phyloP scores from a whole-genome alignment of 1,140 invertebrate genomes.

The Ips typographus region DNA sequence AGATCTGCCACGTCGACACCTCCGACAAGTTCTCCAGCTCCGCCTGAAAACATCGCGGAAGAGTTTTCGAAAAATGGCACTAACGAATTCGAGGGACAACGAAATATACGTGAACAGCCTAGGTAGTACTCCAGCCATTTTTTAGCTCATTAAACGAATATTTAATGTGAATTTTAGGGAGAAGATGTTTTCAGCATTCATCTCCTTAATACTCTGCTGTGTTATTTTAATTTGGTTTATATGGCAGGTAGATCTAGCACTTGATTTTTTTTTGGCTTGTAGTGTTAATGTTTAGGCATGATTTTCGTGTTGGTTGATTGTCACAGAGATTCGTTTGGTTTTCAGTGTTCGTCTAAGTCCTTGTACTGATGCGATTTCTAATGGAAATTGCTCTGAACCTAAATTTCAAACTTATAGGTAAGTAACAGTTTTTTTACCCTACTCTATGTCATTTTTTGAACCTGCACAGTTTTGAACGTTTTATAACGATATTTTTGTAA shows the following conservation, averaged over 20 bases:
- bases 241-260: background rate
- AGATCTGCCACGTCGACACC: conserved; percentile 61
- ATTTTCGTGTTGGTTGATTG: conserved; percentile 15
- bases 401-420: conserved; percentile 85
- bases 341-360: conserved; percentile 49
- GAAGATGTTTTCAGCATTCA: background rate
- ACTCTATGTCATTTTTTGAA: background rate
- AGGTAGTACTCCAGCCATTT: conserved; percentile 10
- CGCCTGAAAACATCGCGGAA: conserved; percentile 57
- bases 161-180: conserved; percentile 6
- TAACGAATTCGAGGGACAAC: conserved; percentile 27
- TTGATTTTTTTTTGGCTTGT: no score
- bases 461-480: background rate
- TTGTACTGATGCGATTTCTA: conserved; percentile 40
- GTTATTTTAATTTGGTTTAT: background rate
- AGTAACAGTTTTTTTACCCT: conserved; percentile 17
- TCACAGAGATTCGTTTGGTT: conserved; percentile 35
- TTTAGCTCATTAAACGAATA: no score
- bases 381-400: conserved; percentile 61
- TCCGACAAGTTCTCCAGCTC: conserved; percentile 62
- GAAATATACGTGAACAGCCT: conserved; percentile 18
- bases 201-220: background rate
- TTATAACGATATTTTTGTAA: conserved; percentile 5
- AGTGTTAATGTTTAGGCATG: background rate
- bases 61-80: conserved; percentile 44